These are phyloP conservation scores for Nothoprocta pentlandii DNA, from an alignment of 2,113 vertebrate genomes.

Conservation along the genomic window DNA sequence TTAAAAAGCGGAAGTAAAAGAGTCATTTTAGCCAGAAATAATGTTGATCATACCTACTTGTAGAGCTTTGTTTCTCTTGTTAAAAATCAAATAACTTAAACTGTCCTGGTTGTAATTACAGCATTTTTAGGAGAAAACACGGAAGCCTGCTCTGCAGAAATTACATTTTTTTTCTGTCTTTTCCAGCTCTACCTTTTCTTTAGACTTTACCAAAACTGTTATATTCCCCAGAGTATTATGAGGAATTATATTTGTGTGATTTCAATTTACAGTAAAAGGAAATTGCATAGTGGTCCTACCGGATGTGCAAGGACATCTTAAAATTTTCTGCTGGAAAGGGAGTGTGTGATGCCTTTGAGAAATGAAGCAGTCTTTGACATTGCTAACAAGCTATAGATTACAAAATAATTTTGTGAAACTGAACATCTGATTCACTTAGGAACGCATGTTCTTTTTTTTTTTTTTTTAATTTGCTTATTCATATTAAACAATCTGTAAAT, in stretches of 20 bases:
- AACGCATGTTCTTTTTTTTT: not conserved
- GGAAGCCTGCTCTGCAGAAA: not conserved
- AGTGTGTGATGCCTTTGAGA: conserved; percentile 37
- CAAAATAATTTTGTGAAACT: conserved; percentile 1
- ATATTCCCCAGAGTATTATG: conserved; percentile 15
- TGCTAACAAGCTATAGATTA: not conserved
- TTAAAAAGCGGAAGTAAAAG: conserved; percentile 26
- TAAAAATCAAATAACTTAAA: not conserved
- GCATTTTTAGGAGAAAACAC: not conserved
- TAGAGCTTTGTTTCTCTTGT: not conserved
- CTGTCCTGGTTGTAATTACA: not conserved
- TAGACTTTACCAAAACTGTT: conserved; percentile 16
- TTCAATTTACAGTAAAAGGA: conserved; percentile 75
- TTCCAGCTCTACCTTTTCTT: not conserved
- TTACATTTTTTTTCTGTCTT: not conserved
- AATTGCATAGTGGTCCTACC: conserved; percentile 70
- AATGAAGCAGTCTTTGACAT: conserved; percentile 44
- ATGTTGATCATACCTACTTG: conserved; percentile 50
- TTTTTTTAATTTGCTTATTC: not conserved
- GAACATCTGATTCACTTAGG: not conserved
- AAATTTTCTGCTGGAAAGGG: conserved; percentile 62
- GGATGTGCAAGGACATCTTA: conserved; percentile 55
- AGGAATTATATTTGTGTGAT: conserved; percentile 57
- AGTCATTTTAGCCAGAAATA: not conserved
- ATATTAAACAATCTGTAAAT: not conserved